Percentiles rank a stretch among this genome's conserved stretches.
Evolutionary conservation across 1,140 invertebrate species (phyloP).

Genomic region (Drosophila arawakana): DNA sequence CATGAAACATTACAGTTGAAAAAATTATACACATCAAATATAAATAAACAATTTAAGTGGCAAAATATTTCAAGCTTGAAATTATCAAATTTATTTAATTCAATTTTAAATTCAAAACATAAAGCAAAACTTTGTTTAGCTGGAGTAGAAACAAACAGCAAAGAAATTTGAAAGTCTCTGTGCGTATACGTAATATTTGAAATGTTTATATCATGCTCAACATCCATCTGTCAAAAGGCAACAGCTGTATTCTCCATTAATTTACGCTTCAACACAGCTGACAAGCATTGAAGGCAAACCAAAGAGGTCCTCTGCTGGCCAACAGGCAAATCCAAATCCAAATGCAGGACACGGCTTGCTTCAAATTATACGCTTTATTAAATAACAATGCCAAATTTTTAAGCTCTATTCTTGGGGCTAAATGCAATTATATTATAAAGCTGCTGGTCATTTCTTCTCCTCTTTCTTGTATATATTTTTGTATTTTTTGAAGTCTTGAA

Average conservation of each 20-base stretch:
- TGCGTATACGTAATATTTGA: slow-evolving; percentile 45
- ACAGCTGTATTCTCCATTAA: slow-evolving; percentile 61
- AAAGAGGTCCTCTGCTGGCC: slow-evolving; percentile 7
- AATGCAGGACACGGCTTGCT: slow-evolving; percentile 52
- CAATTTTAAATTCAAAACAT: slow-evolving; percentile 35
- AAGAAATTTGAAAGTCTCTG: neutral
- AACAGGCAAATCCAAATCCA: slow-evolving; percentile 38
- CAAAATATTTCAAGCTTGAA: slow-evolving; percentile 26
- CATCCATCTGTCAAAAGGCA: slow-evolving; percentile 77
- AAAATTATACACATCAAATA: neutral
- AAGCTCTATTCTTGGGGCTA: slow-evolving; percentile 32
- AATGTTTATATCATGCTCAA: slow-evolving; percentile 73
- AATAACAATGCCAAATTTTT: slow-evolving; percentile 53
- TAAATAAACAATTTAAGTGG: slow-evolving; percentile 18
- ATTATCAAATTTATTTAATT: slow-evolving; percentile 30
- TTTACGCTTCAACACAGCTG: slow-evolving; percentile 23
- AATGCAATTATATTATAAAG: slow-evolving; percentile 61
- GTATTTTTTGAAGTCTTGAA: slow-evolving; percentile 3
- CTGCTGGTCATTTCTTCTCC: slow-evolving; percentile 35
- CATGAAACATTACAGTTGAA: slow-evolving; percentile 19
- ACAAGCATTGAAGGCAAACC: neutral
- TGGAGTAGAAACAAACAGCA: neutral
- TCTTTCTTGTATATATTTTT: neutral
- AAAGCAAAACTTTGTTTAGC: slow-evolving; percentile 13
- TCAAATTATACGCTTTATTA: slow-evolving; percentile 76